These are phyloP conservation scores for Capitella teleta DNA, from an alignment of 1,140 invertebrate species.

Conservation along the genomic window DNA sequence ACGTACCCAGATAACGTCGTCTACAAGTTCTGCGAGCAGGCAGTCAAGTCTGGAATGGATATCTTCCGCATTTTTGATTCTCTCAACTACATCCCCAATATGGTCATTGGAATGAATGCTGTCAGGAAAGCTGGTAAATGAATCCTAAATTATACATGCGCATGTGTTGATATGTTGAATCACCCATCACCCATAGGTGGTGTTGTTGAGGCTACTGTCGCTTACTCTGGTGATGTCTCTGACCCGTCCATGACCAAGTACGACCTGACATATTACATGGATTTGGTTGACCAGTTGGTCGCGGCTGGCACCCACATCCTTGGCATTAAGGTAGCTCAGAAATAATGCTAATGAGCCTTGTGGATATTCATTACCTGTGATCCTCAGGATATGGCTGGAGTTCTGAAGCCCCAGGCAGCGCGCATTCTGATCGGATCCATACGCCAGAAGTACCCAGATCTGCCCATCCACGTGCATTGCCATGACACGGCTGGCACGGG, in stretches of 20 bases:
- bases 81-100: constrained; percentile 93
- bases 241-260: constrained; percentile 80
- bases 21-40: constrained; percentile 72
- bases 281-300: constrained; percentile 84
- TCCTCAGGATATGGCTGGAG: constrained; percentile 87
- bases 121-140: constrained; percentile 91
- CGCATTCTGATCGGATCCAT: constrained; percentile 76
- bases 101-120: constrained; percentile 96
- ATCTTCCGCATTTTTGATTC: constrained; percentile 98
- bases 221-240: constrained; percentile 95
- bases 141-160: no score
- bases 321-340: constrained; percentile 67
- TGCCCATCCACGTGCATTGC: constrained; percentile 97
- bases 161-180: no score
- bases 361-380: no score
- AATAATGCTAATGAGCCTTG: no score
- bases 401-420: constrained; percentile 87
- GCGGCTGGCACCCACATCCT: constrained; percentile 96
- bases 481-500: constrained; percentile 95
- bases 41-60: constrained; percentile 94
- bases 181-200: no score
- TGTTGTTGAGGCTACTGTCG: constrained; percentile 94
- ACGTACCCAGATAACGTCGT: constrained; percentile 99
- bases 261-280: constrained; percentile 86
- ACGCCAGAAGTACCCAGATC: constrained; percentile 79